These are phyloP conservation scores for Heteromyza rotundicornis DNA, from an alignment of 2,888 invertebrate species.

Conservation along the genomic window DNA sequence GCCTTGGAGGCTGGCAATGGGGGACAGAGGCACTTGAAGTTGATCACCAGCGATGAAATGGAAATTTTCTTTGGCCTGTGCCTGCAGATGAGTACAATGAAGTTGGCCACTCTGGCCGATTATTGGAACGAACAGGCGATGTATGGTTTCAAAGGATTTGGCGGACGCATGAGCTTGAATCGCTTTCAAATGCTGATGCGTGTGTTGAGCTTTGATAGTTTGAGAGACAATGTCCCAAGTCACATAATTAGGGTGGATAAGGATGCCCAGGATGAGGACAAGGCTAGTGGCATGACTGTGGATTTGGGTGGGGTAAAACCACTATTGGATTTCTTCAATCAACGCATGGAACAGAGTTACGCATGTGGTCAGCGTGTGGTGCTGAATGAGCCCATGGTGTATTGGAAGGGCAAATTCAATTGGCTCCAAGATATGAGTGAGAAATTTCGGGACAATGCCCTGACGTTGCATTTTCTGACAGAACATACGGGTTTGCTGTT, in stretches of 20 bases:
- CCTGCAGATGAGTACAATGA: conserved; percentile 40
- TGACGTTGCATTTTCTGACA: conserved; percentile 39
- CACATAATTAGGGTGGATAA: not conserved
- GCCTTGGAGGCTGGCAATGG: not conserved
- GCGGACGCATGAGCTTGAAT: conserved; percentile 31
- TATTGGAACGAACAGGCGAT: conserved; percentile 37
- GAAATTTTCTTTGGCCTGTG: conserved; percentile 40
- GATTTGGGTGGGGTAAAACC: conserved; percentile 22
- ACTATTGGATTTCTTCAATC: conserved; percentile 37
- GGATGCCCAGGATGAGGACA: not conserved
- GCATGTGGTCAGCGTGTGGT: conserved; percentile 42
- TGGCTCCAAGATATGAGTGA: conserved; percentile 34
- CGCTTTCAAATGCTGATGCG: conserved; percentile 38
- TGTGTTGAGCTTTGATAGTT: conserved; percentile 35
- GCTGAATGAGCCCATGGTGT: conserved; percentile 41
- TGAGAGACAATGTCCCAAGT: conserved; percentile 8
- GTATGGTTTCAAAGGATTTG: conserved; percentile 39
- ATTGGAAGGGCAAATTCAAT: conserved; percentile 41
- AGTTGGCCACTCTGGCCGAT: conserved; percentile 34
- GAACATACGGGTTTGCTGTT: conserved; percentile 41
- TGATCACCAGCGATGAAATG: conserved; percentile 32
- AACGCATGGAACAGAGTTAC: conserved; percentile 39
- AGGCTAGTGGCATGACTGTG: not conserved
- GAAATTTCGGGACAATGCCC: conserved; percentile 39
- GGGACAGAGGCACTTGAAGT: conserved; percentile 7